Evolutionary conservation across 1,140 invertebrate species (phyloP).

Genomic region (Planococcus citri): DNA sequence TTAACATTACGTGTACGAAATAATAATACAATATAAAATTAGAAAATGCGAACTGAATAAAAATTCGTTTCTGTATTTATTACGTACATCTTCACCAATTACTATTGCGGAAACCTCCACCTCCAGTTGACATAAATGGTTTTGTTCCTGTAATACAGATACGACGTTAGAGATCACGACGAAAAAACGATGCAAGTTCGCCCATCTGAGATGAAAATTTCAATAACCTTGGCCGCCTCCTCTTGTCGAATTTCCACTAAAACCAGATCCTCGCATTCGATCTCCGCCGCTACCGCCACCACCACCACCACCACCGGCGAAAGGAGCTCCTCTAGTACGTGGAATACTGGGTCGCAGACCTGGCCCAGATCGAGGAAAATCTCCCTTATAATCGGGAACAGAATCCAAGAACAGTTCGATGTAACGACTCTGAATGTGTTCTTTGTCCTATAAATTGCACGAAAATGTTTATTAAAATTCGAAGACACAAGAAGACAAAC

Average conservation of each 20-base stretch:
- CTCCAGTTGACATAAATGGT: not conserved
- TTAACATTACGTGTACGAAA: not conserved
- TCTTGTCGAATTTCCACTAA: not conserved
- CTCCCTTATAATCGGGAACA: not conserved
- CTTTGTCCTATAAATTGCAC: not conserved
- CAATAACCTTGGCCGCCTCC: not conserved
- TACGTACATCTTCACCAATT: not conserved
- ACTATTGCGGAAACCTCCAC: not conserved
- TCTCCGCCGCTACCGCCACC: too few relatives aligned
- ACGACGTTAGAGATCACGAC: too few relatives aligned
- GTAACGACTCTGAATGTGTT: constrained; percentile 10
- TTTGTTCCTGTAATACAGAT: not conserved
- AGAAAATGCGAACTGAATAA: not conserved
- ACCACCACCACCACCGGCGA: not conserved
- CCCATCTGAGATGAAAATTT: too few relatives aligned
- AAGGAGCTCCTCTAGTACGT: not conserved
- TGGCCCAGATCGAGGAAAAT: not conserved
- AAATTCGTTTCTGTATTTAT: not conserved
- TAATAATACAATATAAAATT: not conserved
- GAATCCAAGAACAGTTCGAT: constrained; percentile 10
- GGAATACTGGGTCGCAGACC: not conserved
- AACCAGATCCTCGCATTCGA: not conserved
- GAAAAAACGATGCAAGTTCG: not conserved
- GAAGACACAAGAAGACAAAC: not conserved
- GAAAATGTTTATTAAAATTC: not conserved